phyloP scores from a whole-genome alignment of 2,113 vertebrate species.

The Mustela lutreola region DNA sequence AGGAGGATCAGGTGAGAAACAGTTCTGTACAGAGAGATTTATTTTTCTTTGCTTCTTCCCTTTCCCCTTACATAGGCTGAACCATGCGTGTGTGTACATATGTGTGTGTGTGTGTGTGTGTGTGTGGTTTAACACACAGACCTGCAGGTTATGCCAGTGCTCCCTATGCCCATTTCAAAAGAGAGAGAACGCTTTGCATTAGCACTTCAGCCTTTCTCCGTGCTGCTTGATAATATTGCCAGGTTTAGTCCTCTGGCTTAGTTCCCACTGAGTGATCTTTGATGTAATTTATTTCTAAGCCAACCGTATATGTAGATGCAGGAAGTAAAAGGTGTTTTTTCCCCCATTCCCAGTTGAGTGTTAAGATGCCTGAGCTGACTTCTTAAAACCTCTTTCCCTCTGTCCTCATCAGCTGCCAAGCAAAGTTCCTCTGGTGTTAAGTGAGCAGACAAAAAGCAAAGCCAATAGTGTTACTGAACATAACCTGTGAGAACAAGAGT shows the following conservation, averaged over 20 bases:
- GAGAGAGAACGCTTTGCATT: neutral
- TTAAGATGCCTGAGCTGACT: slow-evolving; percentile 66
- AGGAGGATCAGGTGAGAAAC: neutral
- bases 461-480: slow-evolving; percentile 21
- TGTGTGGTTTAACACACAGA: neutral
- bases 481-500: too few species aligned
- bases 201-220: slow-evolving; percentile 55
- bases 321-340: slow-evolving; percentile 49
- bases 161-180: neutral
- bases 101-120: too few species aligned
- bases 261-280: slow-evolving; percentile 73
- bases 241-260: slow-evolving; percentile 69
- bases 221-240: slow-evolving; percentile 53
- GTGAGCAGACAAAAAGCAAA: neutral
- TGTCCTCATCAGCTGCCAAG: slow-evolving; percentile 19
- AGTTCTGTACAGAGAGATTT: neutral
- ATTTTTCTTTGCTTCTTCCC: neutral
- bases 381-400: slow-evolving; percentile 61
- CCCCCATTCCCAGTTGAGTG: slow-evolving; percentile 67
- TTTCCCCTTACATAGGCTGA: neutral
- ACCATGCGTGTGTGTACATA: neutral
- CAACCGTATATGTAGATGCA: slow-evolving; percentile 72
- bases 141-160: neutral
- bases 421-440: neutral
- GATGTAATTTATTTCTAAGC: slow-evolving; percentile 82